phyloP scores from a whole-genome alignment of 2,888 invertebrate genomes.

The Drosophila pseudotalamancana region DNA sequence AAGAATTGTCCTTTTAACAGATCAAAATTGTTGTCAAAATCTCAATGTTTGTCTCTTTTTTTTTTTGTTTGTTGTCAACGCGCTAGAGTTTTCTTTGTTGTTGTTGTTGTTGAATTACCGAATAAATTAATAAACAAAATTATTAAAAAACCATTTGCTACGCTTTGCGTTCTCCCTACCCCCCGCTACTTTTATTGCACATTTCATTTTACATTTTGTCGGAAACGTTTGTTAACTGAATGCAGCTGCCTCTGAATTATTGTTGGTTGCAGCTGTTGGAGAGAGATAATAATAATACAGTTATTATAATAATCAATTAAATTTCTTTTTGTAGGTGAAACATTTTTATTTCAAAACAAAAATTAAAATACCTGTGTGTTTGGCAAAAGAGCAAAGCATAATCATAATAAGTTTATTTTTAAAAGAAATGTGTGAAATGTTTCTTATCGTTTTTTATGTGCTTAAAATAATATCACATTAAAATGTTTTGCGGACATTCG shows the following conservation, averaged over 20 bases:
- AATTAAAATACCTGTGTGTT: slow-evolving; percentile 35
- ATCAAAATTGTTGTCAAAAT: slow-evolving; percentile 16
- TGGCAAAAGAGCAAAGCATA: slow-evolving; percentile 39
- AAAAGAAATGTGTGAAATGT: slow-evolving; percentile 30
- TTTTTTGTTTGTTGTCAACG: slow-evolving; percentile 33
- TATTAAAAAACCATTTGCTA: slow-evolving; percentile 66
- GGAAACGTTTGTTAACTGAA: slow-evolving; percentile 20
- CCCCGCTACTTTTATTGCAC: slow-evolving; percentile 40
- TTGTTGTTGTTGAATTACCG: slow-evolving; percentile 60
- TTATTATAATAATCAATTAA: neutral
- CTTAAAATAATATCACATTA: slow-evolving; percentile 78
- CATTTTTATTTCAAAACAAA: slow-evolving; percentile 48
- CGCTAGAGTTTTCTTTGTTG: slow-evolving; percentile 66
- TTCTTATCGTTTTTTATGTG: slow-evolving; percentile 47
- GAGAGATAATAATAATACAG: slow-evolving; percentile 18
- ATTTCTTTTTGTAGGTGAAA: slow-evolving; percentile 24
- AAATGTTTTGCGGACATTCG: slow-evolving; percentile 47
- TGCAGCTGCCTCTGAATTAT: slow-evolving; percentile 31
- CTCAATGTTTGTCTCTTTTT: slow-evolving; percentile 32
- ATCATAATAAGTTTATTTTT: slow-evolving; percentile 16
- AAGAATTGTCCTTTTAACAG: slow-evolving; percentile 14
- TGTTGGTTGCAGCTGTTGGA: slow-evolving; percentile 44
- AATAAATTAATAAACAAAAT: slow-evolving; percentile 70
- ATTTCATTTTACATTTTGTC: slow-evolving; percentile 62
- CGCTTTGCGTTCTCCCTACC: slow-evolving; percentile 43